Conservation (phyloP, 64 coral and sea anemone genomes). For the Pocillopora verrucosa region DNA sequence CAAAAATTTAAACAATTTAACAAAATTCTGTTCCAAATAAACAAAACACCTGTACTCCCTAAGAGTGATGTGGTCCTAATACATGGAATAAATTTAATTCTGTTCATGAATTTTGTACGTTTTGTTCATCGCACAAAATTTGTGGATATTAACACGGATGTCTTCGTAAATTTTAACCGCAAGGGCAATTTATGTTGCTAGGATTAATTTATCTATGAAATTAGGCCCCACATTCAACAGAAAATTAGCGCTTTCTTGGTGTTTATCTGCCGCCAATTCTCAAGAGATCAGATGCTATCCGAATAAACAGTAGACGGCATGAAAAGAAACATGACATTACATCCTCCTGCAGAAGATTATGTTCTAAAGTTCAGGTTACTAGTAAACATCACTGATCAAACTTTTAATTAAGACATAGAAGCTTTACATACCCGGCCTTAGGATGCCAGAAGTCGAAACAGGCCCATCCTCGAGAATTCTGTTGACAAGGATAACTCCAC, state of each 20-base stretch:
- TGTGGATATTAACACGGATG: too few species aligned
- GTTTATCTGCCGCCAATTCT: too few species aligned
- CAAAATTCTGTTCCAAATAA: neutral
- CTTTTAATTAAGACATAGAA: conserved; percentile 6
- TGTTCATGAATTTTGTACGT: too few species aligned
- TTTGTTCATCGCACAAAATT: too few species aligned
- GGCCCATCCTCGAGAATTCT: conserved; percentile 83
- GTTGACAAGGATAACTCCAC: conserved; percentile 85
- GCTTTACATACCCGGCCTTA: conserved; percentile 70
- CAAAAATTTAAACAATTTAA: neutral
- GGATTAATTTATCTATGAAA: too few species aligned
- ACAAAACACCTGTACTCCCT: neutral
- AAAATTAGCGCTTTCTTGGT: too few species aligned
- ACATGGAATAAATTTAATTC: too few species aligned
- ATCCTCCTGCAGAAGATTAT: neutral
- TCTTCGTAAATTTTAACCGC: too few species aligned
- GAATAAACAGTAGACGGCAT: neutral
- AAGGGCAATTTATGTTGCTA: too few species aligned
- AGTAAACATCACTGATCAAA: neutral
- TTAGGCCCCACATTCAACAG: too few species aligned
- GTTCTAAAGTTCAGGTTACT: neutral
- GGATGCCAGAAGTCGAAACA: conserved; percentile 69
- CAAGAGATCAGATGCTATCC: conserved; percentile 13
- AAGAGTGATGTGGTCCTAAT: too few species aligned
- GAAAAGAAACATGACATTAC: neutral